Conservation (phyloP, 2,888 invertebrate species). For the Sinotaia quadrata region DNA sequence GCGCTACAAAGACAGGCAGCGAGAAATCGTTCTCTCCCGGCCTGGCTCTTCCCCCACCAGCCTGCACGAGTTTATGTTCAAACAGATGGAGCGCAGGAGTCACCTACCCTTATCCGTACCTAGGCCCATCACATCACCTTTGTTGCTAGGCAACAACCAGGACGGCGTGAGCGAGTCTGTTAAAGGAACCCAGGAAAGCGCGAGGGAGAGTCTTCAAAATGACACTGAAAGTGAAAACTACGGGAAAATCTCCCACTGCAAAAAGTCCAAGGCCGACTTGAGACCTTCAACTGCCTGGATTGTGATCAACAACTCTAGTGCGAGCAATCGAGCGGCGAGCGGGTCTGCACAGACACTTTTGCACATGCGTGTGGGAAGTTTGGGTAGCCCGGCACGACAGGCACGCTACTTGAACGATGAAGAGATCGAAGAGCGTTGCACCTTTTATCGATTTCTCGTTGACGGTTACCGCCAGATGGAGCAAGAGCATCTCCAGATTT, state of each 20-base stretch:
- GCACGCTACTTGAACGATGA: conserved; percentile 37
- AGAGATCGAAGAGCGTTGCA: conserved; percentile 34
- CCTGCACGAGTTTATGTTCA: conserved; percentile 30
- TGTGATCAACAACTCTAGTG: background rate
- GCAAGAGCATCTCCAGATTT: conserved; percentile 18
- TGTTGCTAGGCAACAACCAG: too few relatives aligned
- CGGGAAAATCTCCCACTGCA: conserved; percentile 23
- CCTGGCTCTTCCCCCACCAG: background rate
- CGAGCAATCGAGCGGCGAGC: background rate
- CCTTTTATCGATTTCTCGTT: conserved; percentile 33
- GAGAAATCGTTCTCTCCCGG: conserved; percentile 30
- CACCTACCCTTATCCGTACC: background rate
- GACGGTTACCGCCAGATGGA: conserved; percentile 24
- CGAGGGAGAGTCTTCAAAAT: background rate
- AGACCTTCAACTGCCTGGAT: conserved; percentile 36
- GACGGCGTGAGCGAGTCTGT: background rate
- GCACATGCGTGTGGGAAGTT: conserved; percentile 10
- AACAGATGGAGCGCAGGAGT: conserved; percentile 8
- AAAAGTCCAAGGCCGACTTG: conserved; percentile 34
- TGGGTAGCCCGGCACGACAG: conserved; percentile 22
- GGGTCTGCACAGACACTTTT: background rate
- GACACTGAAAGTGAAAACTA: conserved; percentile 26
- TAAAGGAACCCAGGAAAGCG: background rate
- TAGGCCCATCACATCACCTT: conserved; percentile 12
- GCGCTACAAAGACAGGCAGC: conserved; percentile 36